phyloP scores from a whole-genome alignment of 2,797 vertebrate genomes.

The Mycteria americana region DNA sequence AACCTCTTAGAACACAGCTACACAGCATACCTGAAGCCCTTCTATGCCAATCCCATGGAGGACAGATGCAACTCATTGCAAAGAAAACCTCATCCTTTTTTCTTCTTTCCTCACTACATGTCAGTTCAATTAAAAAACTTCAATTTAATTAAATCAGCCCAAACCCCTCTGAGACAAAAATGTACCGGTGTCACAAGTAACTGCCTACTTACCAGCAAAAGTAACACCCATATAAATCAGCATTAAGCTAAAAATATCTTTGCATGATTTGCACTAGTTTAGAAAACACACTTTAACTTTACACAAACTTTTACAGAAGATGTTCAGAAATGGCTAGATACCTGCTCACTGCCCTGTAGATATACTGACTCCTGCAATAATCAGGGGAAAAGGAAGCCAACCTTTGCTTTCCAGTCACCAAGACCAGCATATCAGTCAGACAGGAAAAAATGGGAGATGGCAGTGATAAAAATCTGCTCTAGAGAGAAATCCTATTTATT shows the following conservation, averaged over 20 bases:
- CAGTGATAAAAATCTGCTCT: background rate
- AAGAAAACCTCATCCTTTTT: background rate
- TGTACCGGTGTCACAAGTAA: background rate
- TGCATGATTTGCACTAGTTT: background rate
- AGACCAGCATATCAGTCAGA: background rate
- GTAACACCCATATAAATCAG: background rate
- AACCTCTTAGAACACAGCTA: background rate
- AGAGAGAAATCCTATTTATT: background rate
- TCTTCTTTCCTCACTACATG: accelerated
- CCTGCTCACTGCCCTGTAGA: background rate
- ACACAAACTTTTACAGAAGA: background rate
- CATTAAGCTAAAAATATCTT: background rate
- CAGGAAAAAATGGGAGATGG: background rate
- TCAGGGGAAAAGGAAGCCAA: background rate
- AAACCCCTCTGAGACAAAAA: background rate
- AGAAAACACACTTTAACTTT: background rate
- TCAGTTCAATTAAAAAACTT: background rate
- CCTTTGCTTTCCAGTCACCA: background rate
- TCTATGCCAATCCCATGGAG: background rate
- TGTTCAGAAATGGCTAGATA: background rate
- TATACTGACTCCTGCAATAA: background rate
- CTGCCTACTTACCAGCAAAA: background rate
- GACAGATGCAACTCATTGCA: background rate
- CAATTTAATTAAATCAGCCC: background rate
- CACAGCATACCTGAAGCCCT: background rate